These are phyloP conservation scores for Caenorhabditis parvicauda DNA, from an alignment of 2,888 invertebrate genomes.

Conservation along the genomic window DNA sequence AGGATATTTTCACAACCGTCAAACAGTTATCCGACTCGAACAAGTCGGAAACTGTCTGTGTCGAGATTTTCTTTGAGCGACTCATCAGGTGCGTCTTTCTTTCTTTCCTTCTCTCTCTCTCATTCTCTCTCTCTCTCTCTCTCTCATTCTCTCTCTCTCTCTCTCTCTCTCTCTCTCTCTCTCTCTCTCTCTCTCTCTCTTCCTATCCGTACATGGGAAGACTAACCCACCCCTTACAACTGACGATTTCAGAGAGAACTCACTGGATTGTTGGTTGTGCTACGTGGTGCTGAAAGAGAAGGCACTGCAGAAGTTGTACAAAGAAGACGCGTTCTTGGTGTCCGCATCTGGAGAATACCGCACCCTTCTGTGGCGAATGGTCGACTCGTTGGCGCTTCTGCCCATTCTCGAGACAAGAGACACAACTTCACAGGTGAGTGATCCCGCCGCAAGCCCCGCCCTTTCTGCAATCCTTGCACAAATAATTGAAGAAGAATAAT, in stretches of 20 bases:
- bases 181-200: not conserved
- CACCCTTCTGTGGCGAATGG: conserved; percentile 73
- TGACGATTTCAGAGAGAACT: conserved; percentile 27
- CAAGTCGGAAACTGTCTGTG: conserved; percentile 49
- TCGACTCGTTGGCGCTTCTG: conserved; percentile 77
- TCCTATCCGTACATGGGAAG: not conserved
- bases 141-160: too few relatives aligned
- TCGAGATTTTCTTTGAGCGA: conserved; percentile 53
- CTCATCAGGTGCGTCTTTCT: conserved; percentile 53
- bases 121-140: not conserved
- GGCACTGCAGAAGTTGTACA: conserved; percentile 77
- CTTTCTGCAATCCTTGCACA: conserved; percentile 11
- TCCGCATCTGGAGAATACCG: conserved; percentile 70
- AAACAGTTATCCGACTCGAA: conserved; percentile 47
- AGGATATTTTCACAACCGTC: conserved; percentile 49
- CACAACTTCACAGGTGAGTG: too few relatives aligned
- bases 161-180: too few relatives aligned
- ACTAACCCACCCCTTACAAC: not conserved
- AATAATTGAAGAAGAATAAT: conserved; percentile 2
- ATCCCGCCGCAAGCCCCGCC: conserved; percentile 68
- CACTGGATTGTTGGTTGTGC: conserved; percentile 79
- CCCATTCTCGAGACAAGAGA: too few relatives aligned
- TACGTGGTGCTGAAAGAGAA: conserved; percentile 77
- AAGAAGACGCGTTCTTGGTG: conserved; percentile 74
- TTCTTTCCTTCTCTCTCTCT: not conserved